phyloP scores from a whole-genome alignment of 2,888 invertebrate genomes.

The Harmothoe impar region DNA sequence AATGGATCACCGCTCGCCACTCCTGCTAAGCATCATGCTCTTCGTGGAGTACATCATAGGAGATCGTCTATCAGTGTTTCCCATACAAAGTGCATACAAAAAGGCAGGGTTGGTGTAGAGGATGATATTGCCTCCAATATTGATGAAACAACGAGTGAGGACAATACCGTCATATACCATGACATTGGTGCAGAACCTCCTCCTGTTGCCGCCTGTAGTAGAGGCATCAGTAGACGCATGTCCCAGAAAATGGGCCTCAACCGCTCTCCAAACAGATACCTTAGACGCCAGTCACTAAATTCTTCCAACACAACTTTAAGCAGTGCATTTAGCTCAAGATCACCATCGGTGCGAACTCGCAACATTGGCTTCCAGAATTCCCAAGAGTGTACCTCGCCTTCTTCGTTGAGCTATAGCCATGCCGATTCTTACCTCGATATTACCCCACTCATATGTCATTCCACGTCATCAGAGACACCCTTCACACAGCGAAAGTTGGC shows the following conservation, averaged over 20 bases:
- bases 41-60: background rate
- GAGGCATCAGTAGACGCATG: background rate
- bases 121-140: background rate
- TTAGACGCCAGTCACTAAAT: background rate
- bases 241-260: constrained; percentile 27
- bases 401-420: background rate
- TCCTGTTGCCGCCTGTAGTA: background rate
- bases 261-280: constrained; percentile 24
- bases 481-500: constrained; percentile 1
- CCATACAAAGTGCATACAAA: background rate
- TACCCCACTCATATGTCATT: constrained; percentile 32
- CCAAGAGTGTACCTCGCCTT: background rate
- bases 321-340: background rate
- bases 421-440: constrained; percentile 16
- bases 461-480: background rate
- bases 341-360: background rate
- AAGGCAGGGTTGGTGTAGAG: background rate
- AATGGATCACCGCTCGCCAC: background rate
- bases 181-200: background rate
- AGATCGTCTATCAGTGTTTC: background rate
- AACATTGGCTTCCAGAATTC: constrained; percentile 20
- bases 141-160: constrained; percentile 39
- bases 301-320: constrained; percentile 3
- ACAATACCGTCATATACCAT: constrained; percentile 40
- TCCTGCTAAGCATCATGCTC: background rate